Evolutionary conservation across 2,797 vertebrate species (phyloP), one percentile per base, ranked within the genome.

Genomic region (Liparis tanakae): DNA sequence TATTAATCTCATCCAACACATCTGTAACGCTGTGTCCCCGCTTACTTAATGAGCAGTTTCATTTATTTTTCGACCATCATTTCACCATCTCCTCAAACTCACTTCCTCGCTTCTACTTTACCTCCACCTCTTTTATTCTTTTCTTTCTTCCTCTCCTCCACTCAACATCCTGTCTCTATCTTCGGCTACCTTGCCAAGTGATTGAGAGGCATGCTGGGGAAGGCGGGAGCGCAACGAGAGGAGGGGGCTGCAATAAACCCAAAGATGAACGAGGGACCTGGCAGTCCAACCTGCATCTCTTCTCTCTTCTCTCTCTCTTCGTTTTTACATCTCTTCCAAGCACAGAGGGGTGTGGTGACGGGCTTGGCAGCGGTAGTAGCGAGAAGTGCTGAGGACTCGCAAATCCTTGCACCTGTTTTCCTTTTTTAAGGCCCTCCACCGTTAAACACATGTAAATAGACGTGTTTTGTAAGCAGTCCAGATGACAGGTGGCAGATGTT

Each of bases 401-500:
- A 87, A 85, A 84, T 84, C 75, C 46, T 48, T 15, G 53, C 60
- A 50, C 44, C 60, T 72, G 36, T 9, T 0, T 56, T 64, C 3
- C 63, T 72, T 59, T 66, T 78, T 62, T 46, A 70, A 67, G 66
- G 55, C 44, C 67, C 70, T 78, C 67, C 64, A 25, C 69, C 58
- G 2, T 74, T 85, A 79, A 90, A 82, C 2, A 59, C 78, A 77
- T 87, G 87, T 88, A 84, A 85, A 88, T 78, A 84, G 63, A 79
- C 5, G 56, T 46, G 71, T 85, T 81, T 77, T 80, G 81, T 87
- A 79, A 82, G 85, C 83, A 83, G 81, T 78, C 74, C 80, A 82
- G 80, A 79, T 88, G 87, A 91, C 84, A 84, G 76, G 79, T 70
- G 73, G 82, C 86, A 88, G 85, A 90, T 91, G 88, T 89, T 91